Evolutionary conservation across 2,797 vertebrate species (phyloP), one percentile per base, ranked within the genome.

Genomic region (Odontamblyopus lacepedii): DNA sequence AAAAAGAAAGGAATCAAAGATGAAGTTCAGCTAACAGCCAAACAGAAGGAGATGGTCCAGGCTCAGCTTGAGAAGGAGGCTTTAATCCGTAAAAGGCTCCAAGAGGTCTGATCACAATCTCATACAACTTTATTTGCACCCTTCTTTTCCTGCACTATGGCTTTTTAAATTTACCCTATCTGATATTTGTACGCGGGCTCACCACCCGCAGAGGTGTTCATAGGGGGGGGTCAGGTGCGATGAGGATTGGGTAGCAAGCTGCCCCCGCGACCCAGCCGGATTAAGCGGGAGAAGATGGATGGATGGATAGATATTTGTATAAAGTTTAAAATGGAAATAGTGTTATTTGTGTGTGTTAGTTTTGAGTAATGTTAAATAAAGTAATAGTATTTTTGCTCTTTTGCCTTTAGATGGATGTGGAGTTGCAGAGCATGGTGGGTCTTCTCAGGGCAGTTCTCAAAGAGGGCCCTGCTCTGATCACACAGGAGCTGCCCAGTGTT

Each of bases 1-100:
- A 99, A 95, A 94, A 99, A 99, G 87, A 99, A 97, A 70, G 98
- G 98, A 59, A 96, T 99, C 81, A 98, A 97, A 87, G 97, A 99
- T 50, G 97, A 99, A 79, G 87, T 99, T 55, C 97, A 98, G 76
- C 92, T 99, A 15, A 97, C 95, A 0, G 96, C 91, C 86, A 99
- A 99, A 80, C 98, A 99, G 89, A 98, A 97, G 87, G 98, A 99
- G 88, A 95, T 98, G 94, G 89, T 99, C 80, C 95, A 96, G 30
- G 90, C 86, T 29, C 97, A 99, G 90, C 88, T 97, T 80, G 97
- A 98, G 69, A 97, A 94, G 80, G 98, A 99, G 83, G 91, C 94
- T 0, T 88, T 93, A 59, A 91, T 95, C 78, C 95, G 98, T 55
- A 96, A 95, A 85, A 92, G 86, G 27, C 92, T 99, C 30, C 94